Conservation (phyloP, 23 tunicate genomes). For the Corella eumyota region DNA sequence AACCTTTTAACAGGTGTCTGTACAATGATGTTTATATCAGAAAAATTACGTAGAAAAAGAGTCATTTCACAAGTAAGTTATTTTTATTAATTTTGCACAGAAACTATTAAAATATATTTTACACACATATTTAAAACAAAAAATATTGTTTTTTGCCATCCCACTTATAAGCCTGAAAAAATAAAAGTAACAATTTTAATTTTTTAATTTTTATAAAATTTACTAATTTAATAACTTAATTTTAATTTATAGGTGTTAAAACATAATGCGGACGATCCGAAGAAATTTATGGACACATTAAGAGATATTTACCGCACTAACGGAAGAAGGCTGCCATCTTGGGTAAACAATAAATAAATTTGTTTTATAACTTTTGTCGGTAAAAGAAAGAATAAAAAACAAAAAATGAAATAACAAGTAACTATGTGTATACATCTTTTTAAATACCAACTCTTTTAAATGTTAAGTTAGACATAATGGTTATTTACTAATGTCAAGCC, state of each 20-base stretch:
- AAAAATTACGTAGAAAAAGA: neutral
- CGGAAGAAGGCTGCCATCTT: slow-evolving; percentile 54
- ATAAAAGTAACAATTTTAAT: no score
- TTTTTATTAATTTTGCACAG: neutral
- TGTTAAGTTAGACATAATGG: no score
- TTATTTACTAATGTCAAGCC: no score
- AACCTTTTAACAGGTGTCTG: neutral
- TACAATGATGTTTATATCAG: neutral
- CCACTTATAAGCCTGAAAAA: no score
- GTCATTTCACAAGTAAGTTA: neutral
- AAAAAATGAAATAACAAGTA: neutral
- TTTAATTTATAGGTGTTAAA: slow-evolving; percentile 15
- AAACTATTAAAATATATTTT: no score
- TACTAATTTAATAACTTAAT: neutral
- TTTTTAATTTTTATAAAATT: no score
- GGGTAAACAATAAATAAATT: slow-evolving; percentile 43
- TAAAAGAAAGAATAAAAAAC: neutral
- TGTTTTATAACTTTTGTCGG: neutral
- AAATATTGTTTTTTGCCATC: no score
- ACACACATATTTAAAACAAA: no score
- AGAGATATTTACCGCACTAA: slow-evolving; percentile 24
- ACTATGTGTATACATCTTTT: no score
- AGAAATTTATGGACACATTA: slow-evolving; percentile 22
- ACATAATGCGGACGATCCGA: slow-evolving; percentile 23
- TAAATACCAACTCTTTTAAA: no score